Conservation (phyloP, 92 coral and sea anemone genomes). For the Virgularia gustaviana region DNA sequence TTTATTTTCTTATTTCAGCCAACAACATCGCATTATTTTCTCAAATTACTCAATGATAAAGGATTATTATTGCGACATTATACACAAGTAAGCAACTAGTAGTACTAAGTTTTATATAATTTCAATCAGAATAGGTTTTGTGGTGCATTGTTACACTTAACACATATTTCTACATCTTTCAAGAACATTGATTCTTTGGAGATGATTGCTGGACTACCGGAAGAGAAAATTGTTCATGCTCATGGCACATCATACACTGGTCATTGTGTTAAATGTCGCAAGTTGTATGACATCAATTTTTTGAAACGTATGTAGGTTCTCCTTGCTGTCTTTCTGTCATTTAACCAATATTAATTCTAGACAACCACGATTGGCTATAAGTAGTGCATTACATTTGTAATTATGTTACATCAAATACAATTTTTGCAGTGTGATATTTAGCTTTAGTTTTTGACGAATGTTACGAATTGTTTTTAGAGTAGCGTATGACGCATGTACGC, state of each 20-base stretch:
- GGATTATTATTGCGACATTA: slow-evolving; percentile 73
- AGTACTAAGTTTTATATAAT: not conserved
- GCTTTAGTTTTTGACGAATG: too few relatives aligned
- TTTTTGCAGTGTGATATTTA: too few relatives aligned
- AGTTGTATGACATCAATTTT: too few relatives aligned
- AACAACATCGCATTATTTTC: slow-evolving; percentile 83
- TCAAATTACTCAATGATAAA: slow-evolving; percentile 71
- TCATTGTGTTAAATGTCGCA: slow-evolving; percentile 70
- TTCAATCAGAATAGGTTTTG: not conserved
- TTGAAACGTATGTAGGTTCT: too few relatives aligned
- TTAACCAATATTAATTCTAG: too few relatives aligned
- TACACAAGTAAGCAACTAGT: slow-evolving; percentile 66
- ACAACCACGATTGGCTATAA: too few relatives aligned
- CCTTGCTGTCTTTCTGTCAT: too few relatives aligned
- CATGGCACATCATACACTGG: slow-evolving; percentile 94
- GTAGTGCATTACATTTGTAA: too few relatives aligned
- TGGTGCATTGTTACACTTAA: not conserved
- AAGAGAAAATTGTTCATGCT: slow-evolving; percentile 74
- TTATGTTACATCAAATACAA: too few relatives aligned
- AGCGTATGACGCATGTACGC: too few relatives aligned
- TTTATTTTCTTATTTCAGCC: too few relatives aligned
- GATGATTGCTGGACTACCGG: slow-evolving; percentile 74
- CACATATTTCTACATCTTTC: not conserved
- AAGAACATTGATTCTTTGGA: slow-evolving; percentile 94
- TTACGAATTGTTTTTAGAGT: too few relatives aligned